Conservation (phyloP, 2,888 invertebrate species). For the Elmis aenea region DNA sequence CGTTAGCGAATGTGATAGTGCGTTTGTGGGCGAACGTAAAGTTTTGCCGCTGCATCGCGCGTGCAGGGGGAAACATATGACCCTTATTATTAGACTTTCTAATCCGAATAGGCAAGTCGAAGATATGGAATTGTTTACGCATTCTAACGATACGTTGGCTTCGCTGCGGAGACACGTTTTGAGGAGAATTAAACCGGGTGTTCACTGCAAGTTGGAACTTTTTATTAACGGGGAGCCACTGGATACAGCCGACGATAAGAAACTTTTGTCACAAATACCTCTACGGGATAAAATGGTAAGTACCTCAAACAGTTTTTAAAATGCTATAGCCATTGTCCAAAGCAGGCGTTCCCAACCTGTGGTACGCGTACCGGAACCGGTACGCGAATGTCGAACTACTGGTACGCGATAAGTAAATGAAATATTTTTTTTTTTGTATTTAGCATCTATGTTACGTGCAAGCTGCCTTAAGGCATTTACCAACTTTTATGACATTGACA, state of each 20-base stretch:
- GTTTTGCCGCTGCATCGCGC: slow-evolving; percentile 86
- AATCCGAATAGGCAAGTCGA: slow-evolving; percentile 86
- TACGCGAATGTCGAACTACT: no score
- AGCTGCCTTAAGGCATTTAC: no score
- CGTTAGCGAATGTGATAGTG: slow-evolving; percentile 88
- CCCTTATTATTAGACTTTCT: slow-evolving; percentile 71
- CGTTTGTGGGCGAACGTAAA: slow-evolving; percentile 81
- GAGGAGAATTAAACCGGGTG: slow-evolving; percentile 57
- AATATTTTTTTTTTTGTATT: no score
- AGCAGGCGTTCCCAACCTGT: no score
- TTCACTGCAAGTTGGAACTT: slow-evolving; percentile 84
- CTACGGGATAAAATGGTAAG: slow-evolving; percentile 83
- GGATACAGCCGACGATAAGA: slow-evolving; percentile 82
- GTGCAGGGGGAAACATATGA: slow-evolving; percentile 84
- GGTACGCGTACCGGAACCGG: no score
- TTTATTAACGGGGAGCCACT: slow-evolving; percentile 84
- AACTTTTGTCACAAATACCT: slow-evolving; percentile 79
- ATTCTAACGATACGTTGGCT: slow-evolving; percentile 90
- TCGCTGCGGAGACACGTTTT: slow-evolving; percentile 76
- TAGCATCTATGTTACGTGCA: no score
- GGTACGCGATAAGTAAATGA: no score
- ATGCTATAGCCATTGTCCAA: no score
- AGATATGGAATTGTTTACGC: slow-evolving; percentile 87
- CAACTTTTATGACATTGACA: no score
- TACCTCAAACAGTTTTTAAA: slow-evolving; percentile 12